These are phyloP conservation scores for Pammene fasciana DNA, from an alignment of 2,888 invertebrate species.

Conservation along the genomic window DNA sequence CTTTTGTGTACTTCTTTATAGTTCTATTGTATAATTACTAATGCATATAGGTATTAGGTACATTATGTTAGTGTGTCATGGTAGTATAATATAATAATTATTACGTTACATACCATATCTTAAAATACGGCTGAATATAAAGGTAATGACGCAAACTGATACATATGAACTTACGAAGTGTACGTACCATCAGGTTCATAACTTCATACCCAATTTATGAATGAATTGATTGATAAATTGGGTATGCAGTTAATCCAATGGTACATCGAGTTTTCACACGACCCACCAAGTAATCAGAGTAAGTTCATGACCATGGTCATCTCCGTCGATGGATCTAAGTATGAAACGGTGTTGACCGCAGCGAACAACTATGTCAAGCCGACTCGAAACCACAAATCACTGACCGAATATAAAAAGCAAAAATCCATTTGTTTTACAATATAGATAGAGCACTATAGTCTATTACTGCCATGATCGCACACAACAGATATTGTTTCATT, in stretches of 20 bases:
- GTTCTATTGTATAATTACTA: background rate
- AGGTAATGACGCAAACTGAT: background rate
- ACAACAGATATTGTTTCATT: no score
- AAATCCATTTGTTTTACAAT: background rate
- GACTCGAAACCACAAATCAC: background rate
- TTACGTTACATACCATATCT: background rate
- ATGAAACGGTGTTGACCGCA: slow-evolving; percentile 3
- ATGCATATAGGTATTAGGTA: background rate
- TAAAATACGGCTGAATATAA: background rate
- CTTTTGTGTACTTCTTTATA: background rate
- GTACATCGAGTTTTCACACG: background rate
- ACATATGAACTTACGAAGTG: background rate
- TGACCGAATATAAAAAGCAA: background rate
- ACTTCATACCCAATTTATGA: no score
- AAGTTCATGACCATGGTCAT: background rate
- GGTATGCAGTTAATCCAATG: no score
- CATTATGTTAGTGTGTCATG: background rate
- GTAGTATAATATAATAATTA: background rate
- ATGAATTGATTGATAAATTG: no score
- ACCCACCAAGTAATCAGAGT: background rate
- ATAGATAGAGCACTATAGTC: no score
- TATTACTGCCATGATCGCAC: no score
- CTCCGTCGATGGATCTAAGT: no score
- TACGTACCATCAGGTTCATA: no score
- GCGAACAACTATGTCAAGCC: slow-evolving; percentile 1